Base-by-base conservation (phyloP, 2,113 vertebrate species). In the Misgurnus anguillicaudatus region DNA sequence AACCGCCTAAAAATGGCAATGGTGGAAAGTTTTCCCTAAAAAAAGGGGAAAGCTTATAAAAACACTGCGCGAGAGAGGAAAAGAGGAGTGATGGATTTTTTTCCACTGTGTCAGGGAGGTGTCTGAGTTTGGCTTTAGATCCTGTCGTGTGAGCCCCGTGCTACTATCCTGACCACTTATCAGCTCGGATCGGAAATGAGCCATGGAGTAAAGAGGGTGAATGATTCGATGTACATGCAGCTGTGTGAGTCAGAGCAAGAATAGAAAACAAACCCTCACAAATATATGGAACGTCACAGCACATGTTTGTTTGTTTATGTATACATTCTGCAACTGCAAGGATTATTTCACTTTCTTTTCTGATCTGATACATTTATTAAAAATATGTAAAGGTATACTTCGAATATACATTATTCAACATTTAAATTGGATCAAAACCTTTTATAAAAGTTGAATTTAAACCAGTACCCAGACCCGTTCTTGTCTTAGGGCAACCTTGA, bases 1-100 rank as follows among this genome's bases (percentile, higher is more conserved):
- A 92, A 92, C 84, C 82, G 84, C 88, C 90, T 91, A 92, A 92
- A 92, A 92, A 92, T 92, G 91, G 90, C 90, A 89, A 89, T 88
- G 88, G 84, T 91, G 92, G 91, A 93, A 91, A 90, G 89, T 91
- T 92, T 91, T 86, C 87, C 87, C 87, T 87, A 90, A 87, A 86
- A 90, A 80, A 85, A 72, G 69, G 79, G 80, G 86, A 86, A 77
- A 77, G 85, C 86, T 86, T 90, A 88, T 91, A 89, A 91, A 92
- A 91, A 90, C 86, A 90, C 79, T 77, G 77, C 78, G 47, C 17
- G 31, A 88, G 83, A 83, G 89, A 87, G 89, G 86, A 81, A 78
- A 75, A 85, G 83, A 71, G 84, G 81, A 86, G 86, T 75, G 87
- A 87, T 86, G 86, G 83, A 79, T 79, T 89, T 83, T 89, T 92